Evolutionary conservation across 2,113 vertebrate species (phyloP), one percentile per base, ranked within the genome.

Genomic region (Xiphias gladius): DNA sequence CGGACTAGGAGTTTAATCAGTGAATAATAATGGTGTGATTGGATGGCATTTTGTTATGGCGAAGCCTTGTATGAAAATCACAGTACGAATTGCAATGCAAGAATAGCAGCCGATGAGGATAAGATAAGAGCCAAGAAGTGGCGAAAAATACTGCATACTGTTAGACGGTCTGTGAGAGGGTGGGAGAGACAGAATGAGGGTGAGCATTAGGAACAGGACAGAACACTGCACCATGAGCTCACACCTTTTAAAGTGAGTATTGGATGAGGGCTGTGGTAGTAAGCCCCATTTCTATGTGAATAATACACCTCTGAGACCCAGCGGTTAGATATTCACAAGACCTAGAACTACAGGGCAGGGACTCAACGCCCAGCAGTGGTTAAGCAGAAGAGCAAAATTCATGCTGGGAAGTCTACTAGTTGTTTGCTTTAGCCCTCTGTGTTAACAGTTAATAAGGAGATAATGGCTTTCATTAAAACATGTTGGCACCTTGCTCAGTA

Each of bases 1-100:
- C 50, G 54, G 64, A 79, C 50, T 43, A 57, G 48, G 73, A 90
- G 79, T 91, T 85, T 91, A 94, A 94, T 93, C 76, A 92, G 66
- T 55, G 66, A 82, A 82, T 83, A 91, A 89, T 72, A 84, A 84
- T 63, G 75, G 39, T 39, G 57, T 66, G 57, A 91, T 73, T 80
- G 76, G 72, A 66, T 82, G 84, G 62, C 73, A 72, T 88, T 91
- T 91, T 80, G 32, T 68, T 55, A 50, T 17, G 16, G 43, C 68
- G 73, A 58, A 37, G 73, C 39, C 41, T 80, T 64, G 63, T 77
- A 41, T 30, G 66, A 37, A 39, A 81, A 73, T 74, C 62, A 64
- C 50, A 52, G n/a, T 52, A 16, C 32, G 73, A 48, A 70, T 30
- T 82, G 72, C 50, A 66, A 61, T 35, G 24, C 74, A 79, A n/a